A percentile compares a stretch with the other conserved stretches of the same genome.
phyloP scores from a whole-genome alignment of 2,888 invertebrate genomes.

The Eilema depressum region DNA sequence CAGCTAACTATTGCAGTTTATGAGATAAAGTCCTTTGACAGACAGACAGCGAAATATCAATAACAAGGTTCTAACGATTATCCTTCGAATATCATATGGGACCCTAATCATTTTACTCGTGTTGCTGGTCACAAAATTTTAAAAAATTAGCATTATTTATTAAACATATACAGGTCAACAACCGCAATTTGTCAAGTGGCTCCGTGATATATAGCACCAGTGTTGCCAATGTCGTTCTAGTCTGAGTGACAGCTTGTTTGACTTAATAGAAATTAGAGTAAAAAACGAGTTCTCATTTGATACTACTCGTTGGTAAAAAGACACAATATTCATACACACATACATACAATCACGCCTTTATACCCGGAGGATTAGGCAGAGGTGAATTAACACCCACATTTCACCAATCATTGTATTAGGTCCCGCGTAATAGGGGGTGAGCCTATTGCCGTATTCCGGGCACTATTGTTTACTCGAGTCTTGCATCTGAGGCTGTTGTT shows the following conservation, averaged over 20 bases:
- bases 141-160: neutral
- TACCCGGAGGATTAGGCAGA: too few species aligned
- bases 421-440: too few species aligned
- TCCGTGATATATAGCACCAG: neutral
- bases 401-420: too few species aligned
- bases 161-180: neutral
- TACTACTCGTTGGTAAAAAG: neutral
- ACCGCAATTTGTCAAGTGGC: neutral
- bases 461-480: too few species aligned
- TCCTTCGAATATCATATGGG: neutral
- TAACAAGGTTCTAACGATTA: too few species aligned
- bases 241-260: neutral
- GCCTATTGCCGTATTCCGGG: too few species aligned
- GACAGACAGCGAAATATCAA: neutral
- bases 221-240: neutral
- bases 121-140: neutral
- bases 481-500: too few species aligned
- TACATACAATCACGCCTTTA: too few species aligned
- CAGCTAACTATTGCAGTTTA: neutral
- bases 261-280: neutral
- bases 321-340: too few species aligned
- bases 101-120: neutral
- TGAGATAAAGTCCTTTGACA: neutral
- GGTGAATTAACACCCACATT: too few species aligned
- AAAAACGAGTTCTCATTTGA: neutral